Conservation (phyloP, 1,140 invertebrate species). For the Aporrectodea caliginosa region DNA sequence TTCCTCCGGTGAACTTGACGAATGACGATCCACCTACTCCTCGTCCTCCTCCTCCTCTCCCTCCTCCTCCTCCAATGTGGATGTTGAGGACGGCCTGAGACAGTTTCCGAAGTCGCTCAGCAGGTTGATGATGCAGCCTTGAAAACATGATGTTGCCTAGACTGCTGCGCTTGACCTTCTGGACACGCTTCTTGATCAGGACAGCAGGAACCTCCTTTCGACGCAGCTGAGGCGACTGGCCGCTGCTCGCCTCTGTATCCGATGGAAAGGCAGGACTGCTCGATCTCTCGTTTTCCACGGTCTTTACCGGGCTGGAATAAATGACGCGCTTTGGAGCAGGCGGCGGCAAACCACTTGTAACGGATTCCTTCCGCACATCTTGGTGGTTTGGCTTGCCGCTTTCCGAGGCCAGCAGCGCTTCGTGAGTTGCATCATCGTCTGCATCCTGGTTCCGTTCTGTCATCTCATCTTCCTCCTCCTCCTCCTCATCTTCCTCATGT, state of each 20-base stretch:
- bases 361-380: constrained; percentile 13
- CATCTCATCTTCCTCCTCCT: neutral
- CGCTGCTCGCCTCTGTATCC: constrained; percentile 70
- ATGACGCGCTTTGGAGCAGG: constrained; percentile 17
- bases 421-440: too few relatives aligned
- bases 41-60: neutral
- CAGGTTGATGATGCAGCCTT: neutral
- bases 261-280: constrained; percentile 94
- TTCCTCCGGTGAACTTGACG: too few relatives aligned
- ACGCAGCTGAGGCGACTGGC: constrained; percentile 60
- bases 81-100: neutral
- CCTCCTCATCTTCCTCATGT: neutral
- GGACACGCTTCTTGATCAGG: neutral
- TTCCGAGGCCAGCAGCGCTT: neutral
- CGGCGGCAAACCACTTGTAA: neutral
- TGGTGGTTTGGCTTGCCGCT: constrained; percentile 21
- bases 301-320: constrained; percentile 35
- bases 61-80: neutral
- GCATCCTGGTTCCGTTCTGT: too few relatives aligned
- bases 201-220: constrained; percentile 9
- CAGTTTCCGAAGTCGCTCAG: neutral
- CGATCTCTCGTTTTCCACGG: constrained; percentile 72
- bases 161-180: too few relatives aligned
- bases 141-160: neutral
- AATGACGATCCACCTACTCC: neutral